phyloP scores from a whole-genome alignment of 2,888 invertebrate genomes.

The Plebejus argus region DNA sequence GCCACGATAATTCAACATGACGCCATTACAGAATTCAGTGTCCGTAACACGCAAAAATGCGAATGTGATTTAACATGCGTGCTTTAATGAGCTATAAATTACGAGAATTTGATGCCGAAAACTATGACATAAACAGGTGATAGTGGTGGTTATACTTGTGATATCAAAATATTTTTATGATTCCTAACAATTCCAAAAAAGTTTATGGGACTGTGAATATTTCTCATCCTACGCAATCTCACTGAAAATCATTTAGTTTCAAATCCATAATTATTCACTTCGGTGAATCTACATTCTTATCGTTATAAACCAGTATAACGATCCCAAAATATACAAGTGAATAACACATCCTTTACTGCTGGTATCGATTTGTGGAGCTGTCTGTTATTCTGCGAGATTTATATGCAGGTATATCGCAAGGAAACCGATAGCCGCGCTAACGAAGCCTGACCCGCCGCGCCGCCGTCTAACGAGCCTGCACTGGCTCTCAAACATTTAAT shows the following conservation, averaged over 20 bases:
- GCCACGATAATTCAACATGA: constrained; percentile 27
- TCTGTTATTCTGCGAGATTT: constrained; percentile 19
- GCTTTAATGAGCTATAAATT: constrained; percentile 10
- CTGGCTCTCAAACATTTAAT: constrained; percentile 40
- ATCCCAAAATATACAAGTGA: neutral
- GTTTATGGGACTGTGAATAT: no score
- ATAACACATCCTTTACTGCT: neutral
- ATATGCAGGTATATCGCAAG: constrained; percentile 28
- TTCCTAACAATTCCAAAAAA: no score
- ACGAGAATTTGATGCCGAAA: neutral
- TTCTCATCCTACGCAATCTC: no score
- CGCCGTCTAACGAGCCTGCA: constrained; percentile 55
- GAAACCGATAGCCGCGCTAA: constrained; percentile 50
- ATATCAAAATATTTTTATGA: neutral
- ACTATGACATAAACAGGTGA: neutral
- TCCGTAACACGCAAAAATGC: constrained; percentile 15
- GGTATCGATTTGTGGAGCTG: constrained; percentile 8
- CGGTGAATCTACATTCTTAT: no score
- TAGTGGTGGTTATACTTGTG: neutral
- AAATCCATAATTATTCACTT: no score
- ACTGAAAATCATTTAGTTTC: no score
- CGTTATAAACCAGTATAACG: no score
- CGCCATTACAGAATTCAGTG: constrained; percentile 24
- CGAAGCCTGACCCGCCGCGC: constrained; percentile 56
- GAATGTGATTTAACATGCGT: constrained; percentile 13